Percentiles rank a stretch among this genome's conserved stretches.
Conservation (phyloP, 92 coral and sea anemone species). For the Umimayanthus chanpuru region DNA sequence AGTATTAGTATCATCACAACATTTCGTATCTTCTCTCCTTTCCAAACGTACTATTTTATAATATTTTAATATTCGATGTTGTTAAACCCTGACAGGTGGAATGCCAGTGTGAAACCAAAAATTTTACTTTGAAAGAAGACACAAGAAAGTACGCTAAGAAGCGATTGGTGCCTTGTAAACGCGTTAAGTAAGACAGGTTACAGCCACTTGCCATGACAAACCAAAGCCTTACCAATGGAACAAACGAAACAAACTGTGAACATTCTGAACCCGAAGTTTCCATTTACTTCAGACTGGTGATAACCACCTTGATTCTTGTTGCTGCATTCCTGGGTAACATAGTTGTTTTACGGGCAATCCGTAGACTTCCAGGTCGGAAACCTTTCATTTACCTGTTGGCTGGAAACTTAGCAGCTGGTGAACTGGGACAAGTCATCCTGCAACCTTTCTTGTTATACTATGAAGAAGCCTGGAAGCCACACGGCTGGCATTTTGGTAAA, state of each 20-base stretch:
- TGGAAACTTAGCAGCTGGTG: slow-evolving; percentile 2
- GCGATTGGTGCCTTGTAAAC: too few species aligned
- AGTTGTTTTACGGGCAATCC: slow-evolving; percentile 1
- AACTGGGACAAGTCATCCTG: too few species aligned
- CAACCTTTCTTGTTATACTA: neutral
- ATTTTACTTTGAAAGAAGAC: too few species aligned
- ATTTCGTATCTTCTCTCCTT: too few species aligned
- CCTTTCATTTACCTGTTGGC: neutral
- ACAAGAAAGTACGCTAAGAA: too few species aligned
- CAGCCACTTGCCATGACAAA: neutral
- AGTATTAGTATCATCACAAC: too few species aligned
- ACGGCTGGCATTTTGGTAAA: neutral
- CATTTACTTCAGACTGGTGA: neutral
- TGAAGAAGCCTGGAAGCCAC: too few species aligned
- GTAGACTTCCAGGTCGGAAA: neutral
- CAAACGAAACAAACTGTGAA: neutral
- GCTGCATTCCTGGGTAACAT: neutral
- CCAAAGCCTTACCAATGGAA: neutral
- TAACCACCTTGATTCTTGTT: neutral
- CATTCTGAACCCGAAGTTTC: neutral
- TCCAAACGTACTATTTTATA: too few species aligned
- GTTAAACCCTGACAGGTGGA: too few species aligned
- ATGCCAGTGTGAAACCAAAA: too few species aligned
- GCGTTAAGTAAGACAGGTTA: too few species aligned
- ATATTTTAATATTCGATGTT: too few species aligned